Evolutionary conservation across 2,797 vertebrate genomes (phyloP).

Genomic region (Adrianichthys oophorus): DNA sequence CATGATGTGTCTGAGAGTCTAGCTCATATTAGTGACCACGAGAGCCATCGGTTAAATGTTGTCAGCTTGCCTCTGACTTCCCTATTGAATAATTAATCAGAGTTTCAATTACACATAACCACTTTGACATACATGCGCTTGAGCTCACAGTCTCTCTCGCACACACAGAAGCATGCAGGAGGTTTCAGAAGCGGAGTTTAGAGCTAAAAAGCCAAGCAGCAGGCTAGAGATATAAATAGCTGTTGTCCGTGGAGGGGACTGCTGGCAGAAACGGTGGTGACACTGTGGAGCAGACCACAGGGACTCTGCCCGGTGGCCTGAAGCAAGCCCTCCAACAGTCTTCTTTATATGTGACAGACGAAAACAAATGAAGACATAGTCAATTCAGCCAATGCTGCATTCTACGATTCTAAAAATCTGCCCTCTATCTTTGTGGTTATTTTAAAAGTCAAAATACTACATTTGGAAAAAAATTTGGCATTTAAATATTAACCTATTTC

Average conservation of each 20-base stretch:
- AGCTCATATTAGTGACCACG: constrained; percentile 56
- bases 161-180: constrained; percentile 48
- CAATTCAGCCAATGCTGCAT: constrained; percentile 18
- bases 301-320: constrained; percentile 72
- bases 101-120: constrained; percentile 76
- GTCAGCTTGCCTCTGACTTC: constrained; percentile 78
- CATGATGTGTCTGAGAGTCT: constrained; percentile 37
- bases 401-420: constrained; percentile 9
- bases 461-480: no score
- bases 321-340: constrained; percentile 65
- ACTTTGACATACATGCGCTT: constrained; percentile 65
- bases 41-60: constrained; percentile 75
- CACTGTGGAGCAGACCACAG: constrained; percentile 67
- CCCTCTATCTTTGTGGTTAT: constrained; percentile 20
- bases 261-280: constrained; percentile 68
- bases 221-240: constrained; percentile 84
- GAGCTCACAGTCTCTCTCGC: constrained; percentile 20
- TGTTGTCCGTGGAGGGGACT: constrained; percentile 70
- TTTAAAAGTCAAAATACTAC: no score
- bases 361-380: constrained; percentile 52
- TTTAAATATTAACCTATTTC: no score
- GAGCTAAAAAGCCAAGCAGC: constrained; percentile 82
- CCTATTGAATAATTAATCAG: constrained; percentile 88
- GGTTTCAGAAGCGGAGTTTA: constrained; percentile 74
- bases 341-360: constrained; percentile 54